These are phyloP conservation scores for Camptogramma bilineatum DNA, from an alignment of 2,888 invertebrate species.

Conservation along the genomic window DNA sequence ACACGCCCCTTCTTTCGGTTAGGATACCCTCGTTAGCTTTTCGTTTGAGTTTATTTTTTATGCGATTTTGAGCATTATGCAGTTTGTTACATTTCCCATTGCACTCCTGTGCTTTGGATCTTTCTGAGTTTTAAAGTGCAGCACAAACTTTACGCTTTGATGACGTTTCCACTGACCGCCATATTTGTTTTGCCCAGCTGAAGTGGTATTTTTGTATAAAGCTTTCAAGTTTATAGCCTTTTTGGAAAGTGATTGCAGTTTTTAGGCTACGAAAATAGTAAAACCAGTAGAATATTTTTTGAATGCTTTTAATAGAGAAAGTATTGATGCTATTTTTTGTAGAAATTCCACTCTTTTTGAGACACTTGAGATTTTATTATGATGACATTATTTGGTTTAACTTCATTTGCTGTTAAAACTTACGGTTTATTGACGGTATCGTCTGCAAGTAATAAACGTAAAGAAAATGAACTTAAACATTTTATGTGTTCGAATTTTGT, in stretches of 20 bases:
- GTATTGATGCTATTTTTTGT: neutral
- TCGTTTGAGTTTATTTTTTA: slow-evolving; percentile 21
- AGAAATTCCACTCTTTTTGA: neutral
- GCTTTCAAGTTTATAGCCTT: slow-evolving; percentile 14
- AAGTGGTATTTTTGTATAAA: slow-evolving; percentile 20
- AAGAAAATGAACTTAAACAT: too few species aligned
- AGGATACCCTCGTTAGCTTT: slow-evolving; percentile 29
- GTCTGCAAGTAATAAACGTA: too few species aligned
- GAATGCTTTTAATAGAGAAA: neutral
- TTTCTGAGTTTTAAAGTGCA: slow-evolving; percentile 19
- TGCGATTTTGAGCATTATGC: slow-evolving; percentile 28
- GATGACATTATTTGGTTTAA: too few species aligned
- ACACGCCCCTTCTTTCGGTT: neutral
- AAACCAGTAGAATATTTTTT: neutral
- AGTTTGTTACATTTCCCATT: slow-evolving; percentile 23
- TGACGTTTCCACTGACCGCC: slow-evolving; percentile 20
- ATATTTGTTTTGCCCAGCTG: slow-evolving; percentile 24
- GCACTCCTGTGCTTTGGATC: slow-evolving; percentile 28
- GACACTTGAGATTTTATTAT: too few species aligned
- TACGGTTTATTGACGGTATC: too few species aligned
- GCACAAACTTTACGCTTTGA: slow-evolving; percentile 18
- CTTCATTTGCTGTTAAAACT: too few species aligned
- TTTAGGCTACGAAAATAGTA: slow-evolving; percentile 9
- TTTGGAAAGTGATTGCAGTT: slow-evolving; percentile 5
- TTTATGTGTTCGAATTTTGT: too few species aligned